Evolutionary conservation across 2,113 vertebrate genomes (phyloP), one percentile per base, ranked within the genome.

Genomic region (Trematocara marginatum): DNA sequence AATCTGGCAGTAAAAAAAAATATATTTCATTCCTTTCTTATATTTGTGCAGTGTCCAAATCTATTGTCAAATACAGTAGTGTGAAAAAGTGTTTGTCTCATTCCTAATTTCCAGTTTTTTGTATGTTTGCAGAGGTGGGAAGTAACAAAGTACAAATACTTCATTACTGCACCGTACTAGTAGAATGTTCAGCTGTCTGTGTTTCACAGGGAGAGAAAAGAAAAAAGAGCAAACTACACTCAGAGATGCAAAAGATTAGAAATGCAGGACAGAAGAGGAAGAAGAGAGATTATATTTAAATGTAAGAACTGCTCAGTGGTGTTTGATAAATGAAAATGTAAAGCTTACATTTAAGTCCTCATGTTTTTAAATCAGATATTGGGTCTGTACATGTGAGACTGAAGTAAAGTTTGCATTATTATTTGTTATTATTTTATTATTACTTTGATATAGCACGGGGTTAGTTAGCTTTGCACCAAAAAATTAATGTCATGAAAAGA

Each of bases 311-410:
- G 7, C 56, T 34, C 56, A 59, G 56, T 10, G 29, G 26, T 16
- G 29, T 34, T 59, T 34, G 56, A 59, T 59, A 18, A 59, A 34
- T 34, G 56, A 4, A 34, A 34, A 10, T 59, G 3, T 34, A 0
- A 59, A 59, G 0, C 56, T 57, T 31, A 9, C 0, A 31, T 16
- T 0, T 57, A 57, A 57, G 13, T 29, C 13, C 0, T 31, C 13
- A 6, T 9, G 56, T 31, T 31, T 59, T 59, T 59, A 59, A 59
- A 59, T 16, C 7, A 59, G 13, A 59, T 59, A 16, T 10, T 59
- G 4, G 3, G 56, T 31, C 26, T 59, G 56, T 31, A 59, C 29
- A 31, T 59, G 29, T 59, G 13, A 59, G 26, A 16, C 13, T 10
- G 0, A 59, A 15, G 23, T 57, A 1, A 57, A 57, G 56, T 59